These are phyloP conservation scores for Spongilla lacustris DNA, from an alignment of 37 sponge, comb jelly and placozoan genomes.

Conservation along the genomic window DNA sequence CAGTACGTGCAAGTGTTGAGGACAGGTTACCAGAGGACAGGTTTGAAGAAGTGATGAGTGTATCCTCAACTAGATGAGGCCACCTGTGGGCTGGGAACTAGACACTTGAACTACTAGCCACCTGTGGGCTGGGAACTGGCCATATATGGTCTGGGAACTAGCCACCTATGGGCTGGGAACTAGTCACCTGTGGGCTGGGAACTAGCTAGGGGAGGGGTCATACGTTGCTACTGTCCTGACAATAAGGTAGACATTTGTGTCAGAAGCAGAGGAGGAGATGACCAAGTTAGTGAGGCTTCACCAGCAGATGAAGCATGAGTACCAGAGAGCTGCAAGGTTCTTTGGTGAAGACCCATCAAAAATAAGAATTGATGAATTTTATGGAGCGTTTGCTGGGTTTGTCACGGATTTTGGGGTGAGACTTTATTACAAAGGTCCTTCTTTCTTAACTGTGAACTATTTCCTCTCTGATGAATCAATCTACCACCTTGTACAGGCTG, in stretches of 20 bases:
- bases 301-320: slow-evolving; percentile 61
- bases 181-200: background rate
- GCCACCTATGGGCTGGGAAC: background rate
- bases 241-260: slow-evolving; percentile 55
- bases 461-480: too few species aligned
- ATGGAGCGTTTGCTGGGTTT: slow-evolving; percentile 72
- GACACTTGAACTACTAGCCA: background rate
- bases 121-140: background rate
- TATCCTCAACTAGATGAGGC: slow-evolving; percentile 17
- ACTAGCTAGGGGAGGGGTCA: too few species aligned
- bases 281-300: slow-evolving; percentile 43
- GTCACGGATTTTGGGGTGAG: slow-evolving; percentile 69
- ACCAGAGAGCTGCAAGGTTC: slow-evolving; percentile 36
- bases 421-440: background rate
- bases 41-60: slow-evolving; percentile 72
- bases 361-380: slow-evolving; percentile 82
- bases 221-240: background rate
- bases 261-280: slow-evolving; percentile 48
- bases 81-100: background rate
- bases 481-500: background rate
- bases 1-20: slow-evolving; percentile 23
- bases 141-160: background rate
- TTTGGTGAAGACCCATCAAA: slow-evolving; percentile 80
- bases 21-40: slow-evolving; percentile 33
- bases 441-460: too few species aligned